phyloP scores from a whole-genome alignment of 2,113 vertebrate species.

The Drymodes brunneopygia region DNA sequence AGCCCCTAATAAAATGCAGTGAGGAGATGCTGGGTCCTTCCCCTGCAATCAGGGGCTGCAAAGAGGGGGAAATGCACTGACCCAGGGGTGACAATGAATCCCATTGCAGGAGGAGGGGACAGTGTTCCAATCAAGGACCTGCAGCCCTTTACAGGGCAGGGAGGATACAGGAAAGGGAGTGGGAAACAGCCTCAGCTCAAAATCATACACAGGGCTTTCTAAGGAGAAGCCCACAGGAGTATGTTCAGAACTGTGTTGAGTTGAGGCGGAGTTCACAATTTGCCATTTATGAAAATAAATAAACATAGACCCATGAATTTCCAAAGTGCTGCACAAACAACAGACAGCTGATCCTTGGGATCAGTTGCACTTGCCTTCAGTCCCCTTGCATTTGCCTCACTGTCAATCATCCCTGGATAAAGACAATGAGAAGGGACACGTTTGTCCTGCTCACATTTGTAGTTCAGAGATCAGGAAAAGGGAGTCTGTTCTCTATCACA shows the following conservation, averaged over 20 bases:
- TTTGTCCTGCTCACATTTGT: background rate
- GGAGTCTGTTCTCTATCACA: background rate
- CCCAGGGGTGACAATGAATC: background rate
- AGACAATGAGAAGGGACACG: background rate
- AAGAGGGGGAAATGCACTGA: background rate
- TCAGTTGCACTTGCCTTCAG: background rate
- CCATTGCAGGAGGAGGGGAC: rapidly evolving
- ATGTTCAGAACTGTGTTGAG: background rate
- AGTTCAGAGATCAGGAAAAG: background rate
- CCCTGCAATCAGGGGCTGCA: background rate
- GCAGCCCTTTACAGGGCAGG: background rate
- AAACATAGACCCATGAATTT: background rate
- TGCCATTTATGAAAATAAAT: background rate
- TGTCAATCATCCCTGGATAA: background rate
- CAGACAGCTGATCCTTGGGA: background rate
- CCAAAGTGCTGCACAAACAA: background rate
- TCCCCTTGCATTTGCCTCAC: background rate
- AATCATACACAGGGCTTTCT: background rate
- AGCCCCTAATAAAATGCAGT: background rate
- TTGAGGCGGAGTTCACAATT: background rate
- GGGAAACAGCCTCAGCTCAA: background rate
- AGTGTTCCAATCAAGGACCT: background rate
- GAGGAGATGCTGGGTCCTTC: background rate
- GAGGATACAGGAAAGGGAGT: background rate
- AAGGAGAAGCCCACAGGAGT: background rate